A percentile compares a stretch with the other conserved stretches of the same genome.
These are phyloP conservation scores for Spheniscus mendiculus DNA, from an alignment of 2,113 vertebrate genomes.

Conservation along the genomic window DNA sequence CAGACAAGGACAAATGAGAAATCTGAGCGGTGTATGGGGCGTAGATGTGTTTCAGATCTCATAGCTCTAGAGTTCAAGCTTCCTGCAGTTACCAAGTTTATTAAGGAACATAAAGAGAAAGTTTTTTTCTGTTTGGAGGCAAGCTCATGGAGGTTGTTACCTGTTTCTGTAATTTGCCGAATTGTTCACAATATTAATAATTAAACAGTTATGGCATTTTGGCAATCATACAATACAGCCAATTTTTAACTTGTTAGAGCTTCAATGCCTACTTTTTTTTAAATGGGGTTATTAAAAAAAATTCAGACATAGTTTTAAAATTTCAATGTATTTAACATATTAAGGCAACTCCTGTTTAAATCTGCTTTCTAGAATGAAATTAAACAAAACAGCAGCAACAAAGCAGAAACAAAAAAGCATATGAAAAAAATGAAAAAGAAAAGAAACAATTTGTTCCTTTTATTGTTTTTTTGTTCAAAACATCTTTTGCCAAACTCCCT, in stretches of 20 bases:
- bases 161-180: neutral
- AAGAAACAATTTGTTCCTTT: conserved; percentile 39
- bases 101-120: neutral
- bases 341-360: conserved; percentile 34
- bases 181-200: neutral
- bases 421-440: neutral
- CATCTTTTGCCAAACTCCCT: neutral
- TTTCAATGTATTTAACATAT: conserved; percentile 1
- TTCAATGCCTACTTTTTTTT: neutral
- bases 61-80: neutral
- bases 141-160: neutral
- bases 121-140: neutral
- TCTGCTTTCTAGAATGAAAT: conserved; percentile 47
- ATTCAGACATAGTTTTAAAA: conserved; percentile 33
- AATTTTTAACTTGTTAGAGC: conserved; percentile 45
- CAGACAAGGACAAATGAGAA: conserved; percentile 35
- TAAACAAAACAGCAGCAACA: neutral
- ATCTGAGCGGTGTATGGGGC: neutral
- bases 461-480: conserved; percentile 22
- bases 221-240: neutral
- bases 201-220: conserved; percentile 12
- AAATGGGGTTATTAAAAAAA: conserved; percentile 22
- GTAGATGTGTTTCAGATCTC: neutral
- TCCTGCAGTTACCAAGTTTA: neutral
- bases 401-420: neutral